Evolutionary conservation across 1,140 invertebrate genomes (phyloP).

Genomic region (Eupristina koningsbergeri): DNA sequence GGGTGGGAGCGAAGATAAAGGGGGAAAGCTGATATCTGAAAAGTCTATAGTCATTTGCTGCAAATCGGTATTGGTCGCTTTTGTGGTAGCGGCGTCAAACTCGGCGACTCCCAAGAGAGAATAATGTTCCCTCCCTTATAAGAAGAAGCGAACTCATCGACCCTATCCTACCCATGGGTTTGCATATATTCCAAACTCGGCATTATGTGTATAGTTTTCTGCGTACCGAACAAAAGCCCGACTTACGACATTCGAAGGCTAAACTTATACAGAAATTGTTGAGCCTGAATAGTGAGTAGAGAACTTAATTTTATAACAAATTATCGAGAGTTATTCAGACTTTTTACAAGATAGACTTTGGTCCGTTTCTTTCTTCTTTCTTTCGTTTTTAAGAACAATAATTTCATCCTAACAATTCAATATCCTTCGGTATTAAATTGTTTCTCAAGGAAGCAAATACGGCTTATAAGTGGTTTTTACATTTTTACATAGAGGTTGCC

Average conservation of each 20-base stretch:
- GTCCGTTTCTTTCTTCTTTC: no score
- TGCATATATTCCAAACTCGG: slow-evolving; percentile 12
- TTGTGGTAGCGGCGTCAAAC: neutral
- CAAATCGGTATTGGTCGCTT: slow-evolving; percentile 37
- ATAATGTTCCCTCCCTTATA: neutral
- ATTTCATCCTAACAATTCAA: no score
- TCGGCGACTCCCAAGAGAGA: slow-evolving; percentile 2
- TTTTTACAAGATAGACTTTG: no score
- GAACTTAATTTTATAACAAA: neutral
- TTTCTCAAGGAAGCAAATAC: no score
- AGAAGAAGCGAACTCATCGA: neutral
- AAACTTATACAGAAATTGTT: neutral
- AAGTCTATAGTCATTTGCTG: slow-evolving; percentile 24
- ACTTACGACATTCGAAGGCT: slow-evolving; percentile 6
- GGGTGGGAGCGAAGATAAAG: neutral
- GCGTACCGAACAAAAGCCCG: slow-evolving; percentile 9
- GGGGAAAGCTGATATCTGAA: slow-evolving; percentile 42
- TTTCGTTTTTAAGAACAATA: no score
- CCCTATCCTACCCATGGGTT: neutral
- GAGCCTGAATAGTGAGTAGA: neutral
- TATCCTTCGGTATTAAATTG: no score
- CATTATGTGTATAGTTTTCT: slow-evolving; percentile 7
- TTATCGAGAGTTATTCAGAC: no score
- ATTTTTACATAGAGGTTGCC: no score
- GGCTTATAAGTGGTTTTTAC: no score